A percentile compares a stretch with the other conserved stretches of the same genome.
Evolutionary conservation across 1,140 invertebrate species (phyloP).

Genomic region (Penaeus japonicus): DNA sequence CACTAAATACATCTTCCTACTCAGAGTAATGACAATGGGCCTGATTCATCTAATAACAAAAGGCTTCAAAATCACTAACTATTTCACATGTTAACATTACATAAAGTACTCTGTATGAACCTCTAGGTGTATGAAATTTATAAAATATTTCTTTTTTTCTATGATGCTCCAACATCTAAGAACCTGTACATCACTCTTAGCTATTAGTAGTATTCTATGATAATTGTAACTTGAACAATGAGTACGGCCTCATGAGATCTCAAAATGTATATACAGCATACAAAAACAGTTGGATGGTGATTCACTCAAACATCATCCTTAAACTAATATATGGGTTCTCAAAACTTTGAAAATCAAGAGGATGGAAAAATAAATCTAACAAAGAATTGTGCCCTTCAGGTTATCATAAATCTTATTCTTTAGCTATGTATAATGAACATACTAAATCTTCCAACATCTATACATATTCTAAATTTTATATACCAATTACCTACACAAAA

Average conservation of each 20-base stretch:
- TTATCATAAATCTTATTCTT: too few species aligned
- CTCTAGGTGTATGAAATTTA: conserved; percentile 28
- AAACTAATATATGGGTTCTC: too few species aligned
- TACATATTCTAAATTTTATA: too few species aligned
- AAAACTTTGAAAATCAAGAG: too few species aligned
- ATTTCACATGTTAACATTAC: conserved; percentile 20
- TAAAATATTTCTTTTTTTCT: conserved; percentile 2
- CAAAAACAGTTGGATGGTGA: not conserved
- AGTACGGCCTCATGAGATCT: conserved; percentile 26
- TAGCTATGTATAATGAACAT: too few species aligned
- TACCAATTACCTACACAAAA: too few species aligned
- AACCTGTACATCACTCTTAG: conserved; percentile 27
- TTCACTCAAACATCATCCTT: not conserved
- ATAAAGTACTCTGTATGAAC: not conserved
- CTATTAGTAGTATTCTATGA: conserved; percentile 10
- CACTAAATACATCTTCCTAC: not conserved
- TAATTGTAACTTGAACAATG: conserved; percentile 13
- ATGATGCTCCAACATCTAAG: conserved; percentile 14
- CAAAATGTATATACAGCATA: conserved; percentile 20
- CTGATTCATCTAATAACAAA: not conserved
- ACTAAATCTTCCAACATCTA: too few species aligned
- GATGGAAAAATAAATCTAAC: too few species aligned
- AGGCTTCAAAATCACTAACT: conserved; percentile 8
- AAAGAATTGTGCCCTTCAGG: too few species aligned
- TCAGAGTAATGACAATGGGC: not conserved